Conservation (phyloP, 2,113 vertebrate genomes). For the Lutjanus erythropterus region DNA sequence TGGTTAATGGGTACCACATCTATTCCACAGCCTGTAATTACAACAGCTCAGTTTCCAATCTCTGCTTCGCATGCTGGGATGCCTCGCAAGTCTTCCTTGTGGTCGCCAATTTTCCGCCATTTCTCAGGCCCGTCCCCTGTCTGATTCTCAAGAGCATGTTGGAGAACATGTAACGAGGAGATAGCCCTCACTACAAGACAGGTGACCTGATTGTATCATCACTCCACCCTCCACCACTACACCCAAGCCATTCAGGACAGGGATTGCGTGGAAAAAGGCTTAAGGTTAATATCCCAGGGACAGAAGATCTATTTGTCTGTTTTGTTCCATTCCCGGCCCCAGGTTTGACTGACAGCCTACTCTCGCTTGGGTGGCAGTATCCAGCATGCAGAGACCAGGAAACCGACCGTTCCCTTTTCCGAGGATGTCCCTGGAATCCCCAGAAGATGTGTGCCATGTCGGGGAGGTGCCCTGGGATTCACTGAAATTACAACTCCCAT, state of each 20-base stretch:
- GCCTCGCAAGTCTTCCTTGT: constrained; percentile 83
- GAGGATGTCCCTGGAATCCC: constrained; percentile 66
- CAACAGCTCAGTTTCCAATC: constrained; percentile 90
- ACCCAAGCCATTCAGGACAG: constrained; percentile 43
- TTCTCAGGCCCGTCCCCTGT: constrained; percentile 73
- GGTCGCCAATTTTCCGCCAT: constrained; percentile 87
- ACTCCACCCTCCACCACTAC: constrained; percentile 48
- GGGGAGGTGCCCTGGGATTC: constrained; percentile 68
- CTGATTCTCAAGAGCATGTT: constrained; percentile 65
- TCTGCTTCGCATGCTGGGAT: constrained; percentile 84
- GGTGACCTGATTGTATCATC: constrained; percentile 76
- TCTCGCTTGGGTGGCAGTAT: constrained; percentile 62
- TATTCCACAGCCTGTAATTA: constrained; percentile 90
- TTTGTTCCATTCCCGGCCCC: constrained; percentile 76
- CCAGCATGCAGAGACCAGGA: constrained; percentile 70
- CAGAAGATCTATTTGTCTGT: constrained; percentile 45
- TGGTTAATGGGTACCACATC: constrained; percentile 90
- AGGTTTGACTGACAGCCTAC: constrained; percentile 69
- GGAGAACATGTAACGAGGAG: constrained; percentile 72
- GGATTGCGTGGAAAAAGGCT: constrained; percentile 73
- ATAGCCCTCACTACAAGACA: constrained; percentile 71
- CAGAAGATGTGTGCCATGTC: constrained; percentile 55
- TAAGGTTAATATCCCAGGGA: constrained; percentile 57
- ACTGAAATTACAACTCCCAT: constrained; percentile 59
- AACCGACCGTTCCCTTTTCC: constrained; percentile 75